Base-by-base conservation (phyloP, 2,113 vertebrate genomes). In the Pimephales promelas region DNA sequence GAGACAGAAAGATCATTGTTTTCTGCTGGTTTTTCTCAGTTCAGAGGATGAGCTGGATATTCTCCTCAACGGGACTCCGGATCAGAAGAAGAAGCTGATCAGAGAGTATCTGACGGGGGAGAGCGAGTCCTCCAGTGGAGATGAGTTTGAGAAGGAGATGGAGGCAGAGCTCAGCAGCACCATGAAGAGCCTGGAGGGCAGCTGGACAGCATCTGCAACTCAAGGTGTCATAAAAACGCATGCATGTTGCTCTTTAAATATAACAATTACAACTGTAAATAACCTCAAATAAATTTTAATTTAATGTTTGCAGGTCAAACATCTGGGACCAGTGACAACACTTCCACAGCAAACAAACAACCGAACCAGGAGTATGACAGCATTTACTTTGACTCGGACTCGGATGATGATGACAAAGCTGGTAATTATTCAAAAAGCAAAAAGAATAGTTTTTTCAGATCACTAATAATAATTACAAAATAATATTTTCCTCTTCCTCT, bases 61-160 rank as follows among this genome's bases (percentile, higher is more conserved):
- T 61, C 95, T 99, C 26, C 91, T 99, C 26, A 95, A 97, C 11
- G 98, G 97, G 82, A 99, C 97, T 4, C 94, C 95, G 0, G 94
- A 97, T 11, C 97, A 98, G 93, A 99, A 99, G 89, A 94, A 96
- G 91, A 98, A 98, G 91, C 93, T 99, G 86, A 95, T 99, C 78
- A 90, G 97, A 87, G 98, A 99, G 85, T 99, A 96, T 84, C 93
- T 99, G 59, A 99, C 97, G 0, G 98, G 98, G 24, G 97, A 99
- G 92, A 99, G 97, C 10, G 97, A 98, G 86, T 97, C 97, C 0
- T 97, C 97, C 88, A 99, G 97, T 31, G 97, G 94, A 0, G 97
- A 98, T 92, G 97, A 99, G 84, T 99, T 99, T 89, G 96, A 98
- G 79, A 99, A 99, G 88, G 97, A 99, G 93, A 99, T 98, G 98